These are phyloP conservation scores for Lithosia quadra DNA, from an alignment of 2,888 invertebrate genomes.

Conservation along the genomic window DNA sequence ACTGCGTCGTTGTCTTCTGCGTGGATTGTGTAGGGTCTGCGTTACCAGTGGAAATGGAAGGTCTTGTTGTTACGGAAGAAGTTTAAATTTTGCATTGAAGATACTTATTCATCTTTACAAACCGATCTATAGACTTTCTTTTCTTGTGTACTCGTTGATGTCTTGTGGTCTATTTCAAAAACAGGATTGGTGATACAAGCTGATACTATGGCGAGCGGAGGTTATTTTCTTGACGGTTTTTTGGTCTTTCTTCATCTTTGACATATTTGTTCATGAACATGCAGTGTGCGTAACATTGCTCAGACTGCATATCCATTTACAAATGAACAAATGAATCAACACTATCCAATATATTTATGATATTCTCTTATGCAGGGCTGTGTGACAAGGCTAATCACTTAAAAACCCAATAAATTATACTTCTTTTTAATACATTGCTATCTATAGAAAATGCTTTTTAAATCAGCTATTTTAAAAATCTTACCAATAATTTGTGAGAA, in stretches of 20 bases:
- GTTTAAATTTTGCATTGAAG: neutral
- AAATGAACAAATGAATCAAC: neutral
- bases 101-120: neutral
- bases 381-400: conserved; percentile 23
- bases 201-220: neutral
- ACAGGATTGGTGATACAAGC: neutral
- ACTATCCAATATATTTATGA: neutral
- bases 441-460: neutral
- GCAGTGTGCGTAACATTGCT: neutral
- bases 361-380: conserved; percentile 29
- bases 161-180: neutral
- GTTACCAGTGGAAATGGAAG: neutral
- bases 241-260: neutral
- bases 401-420: neutral
- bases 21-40: conserved; percentile 6
- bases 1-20: conserved; percentile 23
- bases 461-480: neutral
- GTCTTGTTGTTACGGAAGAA: neutral
- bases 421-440: neutral
- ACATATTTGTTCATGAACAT: neutral
- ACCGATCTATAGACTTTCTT: neutral
- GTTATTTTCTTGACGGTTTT: neutral
- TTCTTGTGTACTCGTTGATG: neutral
- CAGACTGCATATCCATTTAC: neutral
- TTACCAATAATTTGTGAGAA: neutral